A percentile compares a stretch with the other conserved stretches of the same genome.
phyloP scores from a whole-genome alignment of 2,113 vertebrate genomes.

The Trogon surrucura region DNA sequence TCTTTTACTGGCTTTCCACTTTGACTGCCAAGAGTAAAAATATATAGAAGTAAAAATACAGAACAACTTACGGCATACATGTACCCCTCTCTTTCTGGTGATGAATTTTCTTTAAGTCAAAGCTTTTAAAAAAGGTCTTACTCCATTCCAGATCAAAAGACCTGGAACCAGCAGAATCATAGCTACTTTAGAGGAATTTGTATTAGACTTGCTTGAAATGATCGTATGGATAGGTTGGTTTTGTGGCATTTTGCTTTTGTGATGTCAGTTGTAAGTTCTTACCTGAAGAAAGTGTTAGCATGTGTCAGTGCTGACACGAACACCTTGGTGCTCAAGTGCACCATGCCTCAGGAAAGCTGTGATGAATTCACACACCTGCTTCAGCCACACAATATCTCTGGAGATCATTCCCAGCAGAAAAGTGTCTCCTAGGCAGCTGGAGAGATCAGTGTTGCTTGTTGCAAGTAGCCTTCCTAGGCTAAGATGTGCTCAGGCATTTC shows the following conservation, averaged over 20 bases:
- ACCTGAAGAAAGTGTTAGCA: accelerated
- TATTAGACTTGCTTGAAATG: neutral
- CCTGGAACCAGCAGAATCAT: neutral
- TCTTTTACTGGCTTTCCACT: neutral
- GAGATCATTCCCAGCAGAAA: neutral
- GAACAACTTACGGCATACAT: neutral
- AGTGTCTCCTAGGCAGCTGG: neutral
- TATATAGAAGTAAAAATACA: neutral
- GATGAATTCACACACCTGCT: neutral
- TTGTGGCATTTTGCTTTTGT: neutral
- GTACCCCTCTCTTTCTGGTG: neutral
- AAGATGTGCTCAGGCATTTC: neutral
- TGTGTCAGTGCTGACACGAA: neutral
- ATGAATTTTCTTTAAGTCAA: neutral
- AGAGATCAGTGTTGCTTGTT: neutral
- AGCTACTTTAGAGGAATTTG: neutral
- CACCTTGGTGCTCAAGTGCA: accelerated
- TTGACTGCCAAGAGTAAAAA: neutral
- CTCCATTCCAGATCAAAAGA: neutral
- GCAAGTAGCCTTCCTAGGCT: neutral
- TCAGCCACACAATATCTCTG: neutral
- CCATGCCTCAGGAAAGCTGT: neutral
- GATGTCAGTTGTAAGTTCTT: neutral
- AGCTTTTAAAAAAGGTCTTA: neutral
- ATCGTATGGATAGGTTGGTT: neutral